A percentile compares a stretch with the other conserved stretches of the same genome.
phyloP scores from a whole-genome alignment of 2,797 vertebrate species.

The Poecile montanus region DNA sequence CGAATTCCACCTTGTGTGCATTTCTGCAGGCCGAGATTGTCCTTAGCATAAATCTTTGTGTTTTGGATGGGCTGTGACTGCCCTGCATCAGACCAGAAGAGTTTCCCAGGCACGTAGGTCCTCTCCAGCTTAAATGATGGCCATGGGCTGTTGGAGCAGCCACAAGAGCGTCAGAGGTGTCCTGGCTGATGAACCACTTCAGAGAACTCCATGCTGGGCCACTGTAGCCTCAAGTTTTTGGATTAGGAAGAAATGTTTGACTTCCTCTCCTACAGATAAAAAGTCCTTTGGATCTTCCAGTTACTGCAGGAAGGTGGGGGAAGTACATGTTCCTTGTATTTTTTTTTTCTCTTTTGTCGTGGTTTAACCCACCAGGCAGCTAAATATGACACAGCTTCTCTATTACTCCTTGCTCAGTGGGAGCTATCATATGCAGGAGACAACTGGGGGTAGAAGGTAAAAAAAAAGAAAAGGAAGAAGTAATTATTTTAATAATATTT shows the following conservation, averaged over 20 bases:
- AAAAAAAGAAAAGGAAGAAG: neutral
- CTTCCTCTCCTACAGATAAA: neutral
- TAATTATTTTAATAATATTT: neutral
- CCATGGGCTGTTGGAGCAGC: neutral
- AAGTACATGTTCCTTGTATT: neutral
- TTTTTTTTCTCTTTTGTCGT: neutral
- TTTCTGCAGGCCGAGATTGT: neutral
- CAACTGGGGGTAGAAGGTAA: neutral
- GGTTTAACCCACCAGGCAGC: neutral
- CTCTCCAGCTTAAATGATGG: neutral
- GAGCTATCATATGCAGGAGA: neutral
- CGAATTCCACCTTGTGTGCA: neutral
- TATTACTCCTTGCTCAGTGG: neutral
- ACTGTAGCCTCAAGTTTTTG: neutral
- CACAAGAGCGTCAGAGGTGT: neutral
- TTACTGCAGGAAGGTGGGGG: neutral
- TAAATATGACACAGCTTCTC: neutral
- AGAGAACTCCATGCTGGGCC: rapidly evolving
- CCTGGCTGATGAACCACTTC: neutral
- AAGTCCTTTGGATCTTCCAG: neutral
- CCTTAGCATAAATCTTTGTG: neutral
- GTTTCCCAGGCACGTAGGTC: neutral
- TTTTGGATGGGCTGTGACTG: neutral
- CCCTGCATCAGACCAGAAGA: neutral
- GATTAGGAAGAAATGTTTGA: neutral